Conservation (phyloP, 2,797 vertebrate species). For the Melanogrammus aeglefinus region DNA sequence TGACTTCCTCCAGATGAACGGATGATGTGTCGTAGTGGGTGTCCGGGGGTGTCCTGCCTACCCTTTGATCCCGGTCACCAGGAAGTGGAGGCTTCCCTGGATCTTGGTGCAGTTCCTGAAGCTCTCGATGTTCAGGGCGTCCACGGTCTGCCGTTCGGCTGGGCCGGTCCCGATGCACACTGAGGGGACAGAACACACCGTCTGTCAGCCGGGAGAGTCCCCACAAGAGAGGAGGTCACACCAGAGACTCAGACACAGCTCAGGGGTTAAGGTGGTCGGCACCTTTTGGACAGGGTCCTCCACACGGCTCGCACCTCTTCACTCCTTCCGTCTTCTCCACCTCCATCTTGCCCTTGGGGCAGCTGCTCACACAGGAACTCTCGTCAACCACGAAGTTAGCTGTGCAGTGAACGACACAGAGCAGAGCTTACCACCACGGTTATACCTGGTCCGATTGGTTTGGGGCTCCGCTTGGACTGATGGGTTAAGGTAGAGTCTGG, state of each 20-base stretch:
- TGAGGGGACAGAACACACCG: constrained; percentile 43
- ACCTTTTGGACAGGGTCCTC: constrained; percentile 92
- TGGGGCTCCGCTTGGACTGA: not conserved
- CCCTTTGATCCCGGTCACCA: constrained; percentile 89
- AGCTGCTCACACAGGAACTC: constrained; percentile 90
- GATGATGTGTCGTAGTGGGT: not conserved
- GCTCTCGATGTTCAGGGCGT: constrained; percentile 87
- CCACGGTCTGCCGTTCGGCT: constrained; percentile 78
- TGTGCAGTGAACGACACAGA: constrained; percentile 39
- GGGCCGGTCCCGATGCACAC: constrained; percentile 84
- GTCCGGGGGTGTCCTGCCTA: constrained; percentile 53
- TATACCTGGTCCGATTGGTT: not conserved
- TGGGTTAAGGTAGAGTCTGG: no score
- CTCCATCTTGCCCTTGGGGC: constrained; percentile 88
- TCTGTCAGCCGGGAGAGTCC: no score
- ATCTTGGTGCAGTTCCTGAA: constrained; percentile 97
- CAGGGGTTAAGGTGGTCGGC: constrained; percentile 9
- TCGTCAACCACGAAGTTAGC: constrained; percentile 91
- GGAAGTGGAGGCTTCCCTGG: constrained; percentile 89
- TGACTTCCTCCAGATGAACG: not conserved
- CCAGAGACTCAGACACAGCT: not conserved
- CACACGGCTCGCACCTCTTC: constrained; percentile 87
- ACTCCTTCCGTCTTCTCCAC: constrained; percentile 83
- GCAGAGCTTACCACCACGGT: not conserved
- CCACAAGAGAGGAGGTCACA: not conserved